Evolutionary conservation across 2,797 vertebrate species (phyloP).

Genomic region (Oophaga sylvatica): DNA sequence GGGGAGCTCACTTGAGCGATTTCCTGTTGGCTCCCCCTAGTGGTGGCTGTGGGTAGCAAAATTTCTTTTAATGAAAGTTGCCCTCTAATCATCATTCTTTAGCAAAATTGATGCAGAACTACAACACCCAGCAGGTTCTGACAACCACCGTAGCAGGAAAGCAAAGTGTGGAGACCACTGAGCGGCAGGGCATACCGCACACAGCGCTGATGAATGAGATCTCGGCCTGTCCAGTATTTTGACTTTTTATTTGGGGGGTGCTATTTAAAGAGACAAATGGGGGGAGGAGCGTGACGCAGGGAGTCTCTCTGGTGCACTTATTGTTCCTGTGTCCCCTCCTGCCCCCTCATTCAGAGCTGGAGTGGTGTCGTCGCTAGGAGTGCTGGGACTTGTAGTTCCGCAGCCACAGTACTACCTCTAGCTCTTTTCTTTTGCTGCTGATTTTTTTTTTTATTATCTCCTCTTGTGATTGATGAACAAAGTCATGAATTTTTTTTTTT

Average conservation of each 20-base stretch:
- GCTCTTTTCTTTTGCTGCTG: constrained; percentile 29
- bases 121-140: too few relatives aligned
- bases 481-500: not conserved
- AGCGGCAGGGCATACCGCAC: too few relatives aligned
- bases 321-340: not conserved
- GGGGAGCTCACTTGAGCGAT: not conserved
- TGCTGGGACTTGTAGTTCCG: constrained; percentile 25
- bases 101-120: too few relatives aligned
- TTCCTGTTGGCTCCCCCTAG: too few relatives aligned
- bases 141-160: too few relatives aligned
- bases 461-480: constrained; percentile 3
- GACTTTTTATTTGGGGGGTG: too few relatives aligned
- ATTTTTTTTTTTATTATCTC: not conserved
- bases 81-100: too few relatives aligned
- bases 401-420: not conserved
- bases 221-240: too few relatives aligned
- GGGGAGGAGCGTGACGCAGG: not conserved
- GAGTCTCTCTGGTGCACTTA: not conserved
- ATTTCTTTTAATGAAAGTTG: not conserved
- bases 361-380: not conserved
- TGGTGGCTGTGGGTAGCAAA: not conserved
- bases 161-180: too few relatives aligned
- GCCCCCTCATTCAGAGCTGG: not conserved
- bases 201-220: too few relatives aligned
- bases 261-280: too few relatives aligned